Percentiles rank a stretch among this genome's conserved stretches.
These are phyloP conservation scores for Byasa hedistus DNA, from an alignment of 2,888 invertebrate species.

Conservation along the genomic window DNA sequence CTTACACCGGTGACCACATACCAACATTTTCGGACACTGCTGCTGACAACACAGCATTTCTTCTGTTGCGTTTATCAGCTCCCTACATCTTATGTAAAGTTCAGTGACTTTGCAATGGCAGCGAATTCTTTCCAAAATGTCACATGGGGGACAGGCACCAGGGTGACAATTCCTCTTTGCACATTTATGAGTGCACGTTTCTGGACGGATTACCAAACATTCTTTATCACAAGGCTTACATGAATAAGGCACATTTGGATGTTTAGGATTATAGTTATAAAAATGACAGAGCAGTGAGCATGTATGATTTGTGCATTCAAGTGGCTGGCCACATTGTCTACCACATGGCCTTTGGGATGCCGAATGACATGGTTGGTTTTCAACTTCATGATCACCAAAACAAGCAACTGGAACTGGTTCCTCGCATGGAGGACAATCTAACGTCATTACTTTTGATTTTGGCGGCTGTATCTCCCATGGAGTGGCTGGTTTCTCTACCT, in stretches of 20 bases:
- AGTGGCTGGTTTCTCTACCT: constrained; percentile 80
- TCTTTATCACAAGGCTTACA: constrained; percentile 70
- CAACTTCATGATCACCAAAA: constrained; percentile 85
- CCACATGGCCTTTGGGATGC: constrained; percentile 89
- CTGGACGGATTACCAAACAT: constrained; percentile 83
- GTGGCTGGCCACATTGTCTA: constrained; percentile 84
- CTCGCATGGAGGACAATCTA: constrained; percentile 87
- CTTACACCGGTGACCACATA: constrained; percentile 91
- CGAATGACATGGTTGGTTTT: constrained; percentile 84
- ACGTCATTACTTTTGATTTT: constrained; percentile 69
- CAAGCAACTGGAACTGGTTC: constrained; percentile 85
- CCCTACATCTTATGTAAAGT: constrained; percentile 86
- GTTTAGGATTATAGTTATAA: constrained; percentile 45
- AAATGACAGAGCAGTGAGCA: constrained; percentile 88
- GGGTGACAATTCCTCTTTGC: constrained; percentile 84
- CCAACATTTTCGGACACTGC: constrained; percentile 91
- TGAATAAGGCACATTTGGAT: constrained; percentile 70
- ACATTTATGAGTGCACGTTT: constrained; percentile 88
- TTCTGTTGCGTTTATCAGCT: constrained; percentile 79
- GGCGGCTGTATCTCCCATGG: constrained; percentile 83
- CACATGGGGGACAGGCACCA: constrained; percentile 87
- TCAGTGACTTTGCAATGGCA: constrained; percentile 92
- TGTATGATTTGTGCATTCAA: constrained; percentile 89
- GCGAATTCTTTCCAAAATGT: constrained; percentile 82
- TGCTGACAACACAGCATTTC: constrained; percentile 85